A percentile compares a stretch with the other conserved stretches of the same genome.
Conservation (phyloP, 2,113 vertebrate species). For the Oenanthe oenanthe region DNA sequence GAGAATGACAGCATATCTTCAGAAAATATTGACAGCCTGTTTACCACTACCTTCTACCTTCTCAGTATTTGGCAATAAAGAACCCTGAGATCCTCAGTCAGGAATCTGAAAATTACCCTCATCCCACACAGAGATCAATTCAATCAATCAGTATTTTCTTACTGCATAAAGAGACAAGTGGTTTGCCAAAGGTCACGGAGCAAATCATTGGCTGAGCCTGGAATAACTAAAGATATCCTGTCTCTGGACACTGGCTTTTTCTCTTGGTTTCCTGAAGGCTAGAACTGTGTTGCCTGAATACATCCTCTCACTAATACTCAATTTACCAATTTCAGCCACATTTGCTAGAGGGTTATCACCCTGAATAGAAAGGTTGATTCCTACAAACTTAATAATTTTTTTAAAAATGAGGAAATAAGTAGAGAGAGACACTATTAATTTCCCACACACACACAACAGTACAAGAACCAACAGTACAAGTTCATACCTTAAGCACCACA, state of each 20-base stretch:
- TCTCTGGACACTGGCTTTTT: background rate
- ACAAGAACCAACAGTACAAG: background rate
- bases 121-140: background rate
- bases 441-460: no score
- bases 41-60: background rate
- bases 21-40: constrained; percentile 33
- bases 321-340: background rate
- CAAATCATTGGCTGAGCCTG: background rate
- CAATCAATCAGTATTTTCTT: background rate
- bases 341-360: background rate
- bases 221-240: background rate
- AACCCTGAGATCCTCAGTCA: background rate
- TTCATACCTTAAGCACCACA: background rate
- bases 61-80: background rate
- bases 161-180: background rate
- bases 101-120: background rate
- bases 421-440: background rate
- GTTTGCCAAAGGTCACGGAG: constrained; percentile 28
- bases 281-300: background rate
- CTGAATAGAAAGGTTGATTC: background rate
- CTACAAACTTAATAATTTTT: background rate
- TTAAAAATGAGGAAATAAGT: background rate
- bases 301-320: background rate
- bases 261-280: background rate
- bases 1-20: background rate